A percentile compares a stretch with the other conserved stretches of the same genome.
Evolutionary conservation across 1,140 invertebrate species (phyloP).

Genomic region (Drosophila arizonae): DNA sequence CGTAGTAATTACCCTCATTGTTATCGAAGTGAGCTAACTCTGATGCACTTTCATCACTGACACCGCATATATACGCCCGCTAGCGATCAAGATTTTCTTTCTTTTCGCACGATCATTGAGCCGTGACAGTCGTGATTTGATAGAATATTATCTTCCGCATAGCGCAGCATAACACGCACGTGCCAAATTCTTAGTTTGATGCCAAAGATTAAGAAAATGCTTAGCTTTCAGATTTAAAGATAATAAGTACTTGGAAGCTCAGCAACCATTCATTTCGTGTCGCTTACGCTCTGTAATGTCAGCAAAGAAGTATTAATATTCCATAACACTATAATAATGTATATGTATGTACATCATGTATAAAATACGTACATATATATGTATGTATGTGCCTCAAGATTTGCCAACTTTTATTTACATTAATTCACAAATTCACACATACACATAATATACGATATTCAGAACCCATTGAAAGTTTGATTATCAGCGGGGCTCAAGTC

Average conservation of each 20-base stretch:
- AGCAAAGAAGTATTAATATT: neutral
- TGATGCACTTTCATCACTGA: slow-evolving; percentile 26
- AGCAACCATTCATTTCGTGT: neutral
- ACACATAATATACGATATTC: too few relatives aligned
- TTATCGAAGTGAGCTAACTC: slow-evolving; percentile 21
- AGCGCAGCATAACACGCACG: slow-evolving; percentile 17
- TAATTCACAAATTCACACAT: too few relatives aligned
- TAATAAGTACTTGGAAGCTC: slow-evolving; percentile 8
- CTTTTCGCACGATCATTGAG: slow-evolving; percentile 50
- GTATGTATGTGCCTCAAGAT: too few relatives aligned
- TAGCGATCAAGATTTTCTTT: slow-evolving; percentile 11
- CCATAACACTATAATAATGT: neutral
- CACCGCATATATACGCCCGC: slow-evolving; percentile 49
- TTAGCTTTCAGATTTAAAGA: slow-evolving; percentile 4
- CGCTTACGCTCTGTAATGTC: neutral
- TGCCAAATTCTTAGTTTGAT: slow-evolving; percentile 61
- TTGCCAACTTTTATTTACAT: too few relatives aligned
- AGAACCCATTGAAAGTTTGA: too few relatives aligned
- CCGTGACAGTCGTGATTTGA: slow-evolving; percentile 45
- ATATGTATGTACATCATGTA: neutral
- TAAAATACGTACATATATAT: too few relatives aligned
- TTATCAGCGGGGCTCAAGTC: neutral
- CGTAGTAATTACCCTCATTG: slow-evolving; percentile 29
- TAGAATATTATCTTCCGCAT: slow-evolving; percentile 39
- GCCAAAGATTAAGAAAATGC: slow-evolving; percentile 52